Evolutionary conservation across 1,140 invertebrate genomes (phyloP).

Genomic region (Drosophila mojavensis): DNA sequence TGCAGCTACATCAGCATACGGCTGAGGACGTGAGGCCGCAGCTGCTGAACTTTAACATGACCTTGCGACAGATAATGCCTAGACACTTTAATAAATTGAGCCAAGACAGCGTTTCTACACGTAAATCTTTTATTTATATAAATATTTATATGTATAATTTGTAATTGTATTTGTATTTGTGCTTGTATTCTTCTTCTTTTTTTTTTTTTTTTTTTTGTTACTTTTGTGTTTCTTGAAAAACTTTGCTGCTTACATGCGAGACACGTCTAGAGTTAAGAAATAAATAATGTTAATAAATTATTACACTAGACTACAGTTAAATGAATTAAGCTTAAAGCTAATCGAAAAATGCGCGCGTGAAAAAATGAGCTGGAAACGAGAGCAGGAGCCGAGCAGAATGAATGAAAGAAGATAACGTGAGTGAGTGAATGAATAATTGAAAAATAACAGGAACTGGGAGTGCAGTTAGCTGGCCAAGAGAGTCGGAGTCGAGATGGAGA

Average conservation of each 20-base stretch:
- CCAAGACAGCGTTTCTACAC: conserved; percentile 1
- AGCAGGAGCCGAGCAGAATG: conserved; percentile 45
- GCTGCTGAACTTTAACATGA: conserved; percentile 17
- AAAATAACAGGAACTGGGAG: conserved; percentile 54
- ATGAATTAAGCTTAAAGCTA: conserved; percentile 55
- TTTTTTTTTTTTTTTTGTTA: conserved; percentile 55
- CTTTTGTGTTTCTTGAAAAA: conserved; percentile 79
- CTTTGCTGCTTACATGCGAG: conserved; percentile 72
- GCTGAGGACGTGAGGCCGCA: conserved; percentile 4
- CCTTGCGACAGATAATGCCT: not conserved
- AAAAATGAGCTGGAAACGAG: conserved; percentile 47
- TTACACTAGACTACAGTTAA: conserved; percentile 75
- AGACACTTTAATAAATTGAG: conserved; percentile 23
- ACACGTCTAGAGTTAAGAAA: conserved; percentile 68
- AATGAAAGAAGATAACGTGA: conserved; percentile 1
- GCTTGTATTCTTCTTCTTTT: conserved; percentile 42
- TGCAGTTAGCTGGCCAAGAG: conserved; percentile 26
- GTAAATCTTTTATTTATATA: conserved; percentile 24
- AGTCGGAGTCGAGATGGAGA: conserved; percentile 6
- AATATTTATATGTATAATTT: conserved; percentile 24
- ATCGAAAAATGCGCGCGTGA: conserved; percentile 47
- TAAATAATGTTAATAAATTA: conserved; percentile 80
- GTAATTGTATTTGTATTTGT: conserved; percentile 33
- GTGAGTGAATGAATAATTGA: conserved; percentile 68
- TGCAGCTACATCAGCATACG: conserved; percentile 1